These are phyloP conservation scores for Pangasius macronema DNA, from an alignment of 2,797 vertebrate species.

Conservation along the genomic window DNA sequence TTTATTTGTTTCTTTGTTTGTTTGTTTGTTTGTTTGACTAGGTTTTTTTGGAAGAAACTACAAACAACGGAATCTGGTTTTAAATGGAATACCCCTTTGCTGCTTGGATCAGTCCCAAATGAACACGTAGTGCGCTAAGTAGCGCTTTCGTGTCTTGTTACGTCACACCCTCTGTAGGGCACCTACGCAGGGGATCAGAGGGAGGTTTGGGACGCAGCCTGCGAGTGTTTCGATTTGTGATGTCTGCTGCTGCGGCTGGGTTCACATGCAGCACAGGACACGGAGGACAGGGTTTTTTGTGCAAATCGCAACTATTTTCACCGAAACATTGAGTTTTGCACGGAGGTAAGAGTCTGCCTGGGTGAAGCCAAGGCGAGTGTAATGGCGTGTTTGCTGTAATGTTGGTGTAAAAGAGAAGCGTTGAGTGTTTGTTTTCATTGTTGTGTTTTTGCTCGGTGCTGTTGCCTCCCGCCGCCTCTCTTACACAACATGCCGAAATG, in stretches of 20 bases:
- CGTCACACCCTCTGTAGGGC: neutral
- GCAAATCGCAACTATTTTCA: neutral
- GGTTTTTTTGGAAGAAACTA: neutral
- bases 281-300: conserved; percentile 16
- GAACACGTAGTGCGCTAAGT: neutral
- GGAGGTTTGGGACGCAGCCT: neutral
- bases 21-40: neutral
- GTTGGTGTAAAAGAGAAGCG: neutral
- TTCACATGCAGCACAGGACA: conserved; percentile 63
- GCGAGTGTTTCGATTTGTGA: conserved; percentile 42
- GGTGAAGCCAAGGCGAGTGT: neutral
- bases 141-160: neutral
- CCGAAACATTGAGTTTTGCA: neutral
- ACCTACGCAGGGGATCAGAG: neutral
- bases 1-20: too few species aligned
- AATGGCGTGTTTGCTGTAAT: neutral
- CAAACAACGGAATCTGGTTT: neutral
- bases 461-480: neutral
- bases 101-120: neutral
- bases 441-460: neutral
- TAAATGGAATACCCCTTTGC: neutral
- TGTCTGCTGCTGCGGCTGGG: conserved; percentile 52
- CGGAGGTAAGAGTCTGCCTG: neutral
- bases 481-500: neutral
- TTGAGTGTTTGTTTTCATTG: neutral